These are phyloP conservation scores for Diuraphis noxia DNA, from an alignment of 1,140 invertebrate genomes.

Conservation along the genomic window DNA sequence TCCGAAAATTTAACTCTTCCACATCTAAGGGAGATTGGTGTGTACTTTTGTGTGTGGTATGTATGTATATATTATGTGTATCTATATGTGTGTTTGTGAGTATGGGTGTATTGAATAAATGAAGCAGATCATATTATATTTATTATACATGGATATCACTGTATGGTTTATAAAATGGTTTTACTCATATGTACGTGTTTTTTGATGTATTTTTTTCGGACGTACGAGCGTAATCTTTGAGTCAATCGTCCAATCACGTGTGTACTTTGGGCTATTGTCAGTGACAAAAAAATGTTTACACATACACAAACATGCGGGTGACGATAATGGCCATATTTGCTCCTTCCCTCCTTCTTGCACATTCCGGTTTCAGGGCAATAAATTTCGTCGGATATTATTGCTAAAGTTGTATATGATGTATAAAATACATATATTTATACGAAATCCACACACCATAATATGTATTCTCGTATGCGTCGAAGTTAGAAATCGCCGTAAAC, in stretches of 20 bases:
- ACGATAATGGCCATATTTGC: not conserved
- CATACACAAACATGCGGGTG: not conserved
- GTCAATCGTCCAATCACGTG: not conserved
- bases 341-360: not conserved
- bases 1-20: not conserved
- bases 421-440: not conserved
- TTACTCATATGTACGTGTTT: not conserved
- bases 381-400: slow-evolving; percentile 18
- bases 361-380: not conserved
- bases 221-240: not conserved
- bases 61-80: not conserved
- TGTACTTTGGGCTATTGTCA: not conserved
- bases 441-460: not conserved
- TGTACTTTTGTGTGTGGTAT: too few relatives aligned
- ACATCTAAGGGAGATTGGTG: not conserved
- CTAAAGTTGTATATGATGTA: not conserved
- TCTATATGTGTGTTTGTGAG: not conserved
- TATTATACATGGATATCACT: not conserved
- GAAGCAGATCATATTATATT: not conserved
- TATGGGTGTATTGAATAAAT: not conserved
- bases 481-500: not conserved
- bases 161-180: not conserved
- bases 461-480: not conserved
- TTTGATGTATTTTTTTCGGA: not conserved
- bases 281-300: not conserved